Percentiles rank a stretch among this genome's conserved stretches.
phyloP scores from a whole-genome alignment of 2,888 invertebrate species.

The Bellardia bayeri region DNA sequence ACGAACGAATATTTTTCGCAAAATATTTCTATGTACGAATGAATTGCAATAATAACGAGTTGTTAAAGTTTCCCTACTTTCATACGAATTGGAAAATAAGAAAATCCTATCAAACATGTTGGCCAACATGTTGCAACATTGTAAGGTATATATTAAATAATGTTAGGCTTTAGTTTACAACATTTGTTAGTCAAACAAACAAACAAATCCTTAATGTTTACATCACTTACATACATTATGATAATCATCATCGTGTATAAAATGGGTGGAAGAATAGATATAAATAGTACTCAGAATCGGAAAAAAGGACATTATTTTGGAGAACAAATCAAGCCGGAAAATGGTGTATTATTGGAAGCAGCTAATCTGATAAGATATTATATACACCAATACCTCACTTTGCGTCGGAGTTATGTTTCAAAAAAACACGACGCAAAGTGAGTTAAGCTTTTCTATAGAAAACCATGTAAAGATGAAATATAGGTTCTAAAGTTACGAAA shows the following conservation, averaged over 20 bases:
- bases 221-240: conserved; percentile 10
- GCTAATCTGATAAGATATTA: too few species aligned
- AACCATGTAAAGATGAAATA: too few species aligned
- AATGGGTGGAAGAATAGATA: conserved; percentile 4
- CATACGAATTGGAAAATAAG: neutral
- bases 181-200: neutral
- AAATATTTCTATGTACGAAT: conserved; percentile 11
- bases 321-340: too few species aligned
- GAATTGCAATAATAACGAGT: conserved; percentile 44
- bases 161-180: conserved; percentile 14
- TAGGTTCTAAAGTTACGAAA: too few species aligned
- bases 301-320: conserved; percentile 6
- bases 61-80: neutral
- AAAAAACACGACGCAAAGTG: too few species aligned
- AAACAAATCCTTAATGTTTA: conserved; percentile 12
- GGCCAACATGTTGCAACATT: conserved; percentile 1
- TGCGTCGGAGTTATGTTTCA: too few species aligned
- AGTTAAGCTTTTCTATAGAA: too few species aligned
- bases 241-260: neutral
- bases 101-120: conserved; percentile 37
- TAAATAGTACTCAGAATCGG: too few species aligned
- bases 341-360: too few species aligned
- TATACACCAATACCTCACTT: too few species aligned
- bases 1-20: conserved; percentile 36
- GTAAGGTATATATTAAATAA: neutral